phyloP scores from a whole-genome alignment of 2,888 invertebrate species.

The Drosophila rellima region DNA sequence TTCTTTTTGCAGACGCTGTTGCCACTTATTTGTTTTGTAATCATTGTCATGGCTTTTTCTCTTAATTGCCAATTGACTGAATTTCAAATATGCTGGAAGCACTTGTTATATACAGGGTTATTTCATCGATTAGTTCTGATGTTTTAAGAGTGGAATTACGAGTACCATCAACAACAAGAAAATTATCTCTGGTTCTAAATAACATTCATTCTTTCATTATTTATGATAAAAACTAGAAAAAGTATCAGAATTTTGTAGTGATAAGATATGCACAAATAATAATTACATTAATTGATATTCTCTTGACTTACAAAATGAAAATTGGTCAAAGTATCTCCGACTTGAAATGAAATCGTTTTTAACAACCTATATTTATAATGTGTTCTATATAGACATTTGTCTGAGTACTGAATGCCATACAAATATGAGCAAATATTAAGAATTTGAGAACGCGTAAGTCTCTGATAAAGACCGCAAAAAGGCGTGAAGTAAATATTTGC shows the following conservation, averaged over 20 bases:
- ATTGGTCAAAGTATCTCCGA: not conserved
- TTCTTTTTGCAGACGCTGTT: not conserved
- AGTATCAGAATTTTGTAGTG: not conserved
- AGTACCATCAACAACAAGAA: not conserved
- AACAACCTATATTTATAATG: not conserved
- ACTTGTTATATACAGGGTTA: not conserved
- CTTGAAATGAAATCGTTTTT: not conserved
- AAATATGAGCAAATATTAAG: not conserved
- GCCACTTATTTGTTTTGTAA: not conserved
- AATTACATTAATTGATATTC: no score
- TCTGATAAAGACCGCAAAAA: conserved; percentile 3
- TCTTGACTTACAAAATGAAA: not conserved
- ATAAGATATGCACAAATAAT: not conserved
- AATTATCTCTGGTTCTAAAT: no score
- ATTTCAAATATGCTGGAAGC: not conserved
- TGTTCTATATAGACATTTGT: not conserved
- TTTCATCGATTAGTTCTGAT: not conserved
- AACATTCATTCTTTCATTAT: not conserved
- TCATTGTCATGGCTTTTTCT: not conserved
- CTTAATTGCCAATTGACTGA: not conserved
- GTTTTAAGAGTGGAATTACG: not conserved
- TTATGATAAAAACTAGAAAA: not conserved
- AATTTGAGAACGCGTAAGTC: conserved; percentile 1
- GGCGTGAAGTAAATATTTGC: conserved; percentile 12
- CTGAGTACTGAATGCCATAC: not conserved